A percentile compares a stretch with the other conserved stretches of the same genome.
Evolutionary conservation across 2,113 vertebrate species (phyloP).

Genomic region (Pomatostomus ruficeps): DNA sequence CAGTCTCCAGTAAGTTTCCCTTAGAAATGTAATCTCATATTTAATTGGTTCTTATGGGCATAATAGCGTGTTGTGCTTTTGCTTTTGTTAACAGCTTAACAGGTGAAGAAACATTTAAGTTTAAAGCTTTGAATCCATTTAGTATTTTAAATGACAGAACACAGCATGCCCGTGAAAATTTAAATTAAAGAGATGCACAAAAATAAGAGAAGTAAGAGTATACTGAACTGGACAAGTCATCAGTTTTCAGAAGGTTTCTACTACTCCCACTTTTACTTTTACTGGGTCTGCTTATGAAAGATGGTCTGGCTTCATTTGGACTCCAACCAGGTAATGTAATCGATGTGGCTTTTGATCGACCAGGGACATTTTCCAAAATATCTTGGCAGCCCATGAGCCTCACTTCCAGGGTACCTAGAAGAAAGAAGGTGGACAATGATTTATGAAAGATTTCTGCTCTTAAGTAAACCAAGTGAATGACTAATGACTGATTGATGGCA

Average conservation of each 20-base stretch:
- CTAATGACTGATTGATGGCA: not conserved
- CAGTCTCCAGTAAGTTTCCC: constrained; percentile 9
- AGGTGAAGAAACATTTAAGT: not conserved
- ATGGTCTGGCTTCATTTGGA: constrained; percentile 91
- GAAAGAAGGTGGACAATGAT: not conserved
- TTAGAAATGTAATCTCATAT: constrained; percentile 21
- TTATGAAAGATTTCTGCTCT: not conserved
- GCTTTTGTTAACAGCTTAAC: not conserved
- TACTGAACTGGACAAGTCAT: constrained; percentile 96
- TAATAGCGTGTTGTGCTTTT: not conserved
- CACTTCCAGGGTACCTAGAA: constrained; percentile 93
- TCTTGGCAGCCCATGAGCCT: constrained; percentile 99
- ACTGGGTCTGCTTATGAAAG: constrained; percentile 94
- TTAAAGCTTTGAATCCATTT: not conserved
- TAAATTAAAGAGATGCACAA: not conserved
- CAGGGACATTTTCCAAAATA: constrained; percentile 94
- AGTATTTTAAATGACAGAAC: not conserved
- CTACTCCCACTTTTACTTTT: constrained; percentile 88
- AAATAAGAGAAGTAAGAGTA: constrained; percentile 8
- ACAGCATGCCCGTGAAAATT: not conserved
- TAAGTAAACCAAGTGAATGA: not conserved
- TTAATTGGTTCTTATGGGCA: not conserved
- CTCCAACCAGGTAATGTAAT: constrained; percentile 92
- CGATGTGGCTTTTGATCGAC: constrained; percentile 90
- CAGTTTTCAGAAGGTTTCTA: constrained; percentile 89